Evolutionary conservation across 2,113 vertebrate species (phyloP), one percentile per base, ranked within the genome.

Genomic region (Indicator indicator): DNA sequence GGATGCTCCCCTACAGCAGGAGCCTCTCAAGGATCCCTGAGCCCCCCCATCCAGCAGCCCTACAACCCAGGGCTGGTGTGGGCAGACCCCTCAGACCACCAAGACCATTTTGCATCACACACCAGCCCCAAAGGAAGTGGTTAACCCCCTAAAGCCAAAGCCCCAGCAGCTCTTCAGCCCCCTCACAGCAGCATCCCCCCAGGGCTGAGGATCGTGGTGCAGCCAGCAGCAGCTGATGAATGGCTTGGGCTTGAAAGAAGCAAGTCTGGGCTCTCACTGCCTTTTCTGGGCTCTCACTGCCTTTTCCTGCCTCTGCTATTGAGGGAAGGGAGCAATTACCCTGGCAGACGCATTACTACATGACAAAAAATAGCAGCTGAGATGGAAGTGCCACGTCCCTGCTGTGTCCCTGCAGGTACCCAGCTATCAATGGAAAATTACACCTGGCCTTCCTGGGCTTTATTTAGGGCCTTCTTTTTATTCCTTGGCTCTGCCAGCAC

Each of bases 341-440:
- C 69, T 23, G 28, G 71, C 81, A 80, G 85, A 77, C 5, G 0
- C 83, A 77, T 86, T 68, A 86, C 89, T 90, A 68, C 36, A 68
- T 3, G 58, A 69, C 68, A 89, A 62, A 93, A 93, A 93, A 95
- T 72, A 93, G 83, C 88, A 85, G 65, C 90, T 6, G 93, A 71
- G 89, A 80, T 63, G 68, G 89, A 80, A 94, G 83, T 24, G 50
- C 4, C 27, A 27, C 26, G 27, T 16, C 54, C 54, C 54, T 16
- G 6, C 85, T 7, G 2, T 11, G 3, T 76, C 85, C 64, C 73
- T 9, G 27, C 28, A 20, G 11, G 78, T 80, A 88, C 68, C 64
- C 67, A 58, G 3, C 83, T 27, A 78, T 93, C 89, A 63, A 59
- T 87, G 90, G 91, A 90, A 94, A 97, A 95, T 85, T 70, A 95